Evolutionary conservation across 2,113 vertebrate species (phyloP), one percentile per base, ranked within the genome.

Genomic region (Pachycephala philippinensis): DNA sequence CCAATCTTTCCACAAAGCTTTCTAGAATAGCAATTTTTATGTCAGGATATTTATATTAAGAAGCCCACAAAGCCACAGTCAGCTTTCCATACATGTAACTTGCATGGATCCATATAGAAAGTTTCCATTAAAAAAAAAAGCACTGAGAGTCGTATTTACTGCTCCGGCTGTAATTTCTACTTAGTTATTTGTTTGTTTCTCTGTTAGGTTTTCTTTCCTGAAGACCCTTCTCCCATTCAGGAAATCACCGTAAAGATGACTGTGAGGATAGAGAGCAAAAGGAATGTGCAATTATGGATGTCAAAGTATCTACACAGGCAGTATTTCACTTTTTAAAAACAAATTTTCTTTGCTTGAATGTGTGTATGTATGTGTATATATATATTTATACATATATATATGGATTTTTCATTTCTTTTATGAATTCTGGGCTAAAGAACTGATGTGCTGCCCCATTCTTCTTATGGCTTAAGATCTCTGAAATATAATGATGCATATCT

Each of bases 11-110:
- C 70, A 71, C 64, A 92, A 94, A 88, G 54, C n/a, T 80, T 90
- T 84, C 81, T 79, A 95, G 87, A 95, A 93, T 23, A 90, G 88
- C 54, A 89, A 96, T 97, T 97, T 97, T 97, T 84, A 56, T 91
- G 87, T 95, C 92, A 94, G 88, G 47, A 68, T 95, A 94, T 96
- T 96, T 97, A 91, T 86, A 91, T 77, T 84, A 93, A 83, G 94
- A 84, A 94, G 60, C 53, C 93, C 90, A 35, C 81, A 94, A 94
- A 97, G 84, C 90, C 90, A 68, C 94, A 88, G 74, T 90, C 71
- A 91, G 1, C 91, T 97, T 97, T 96, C 95, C 76, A 56, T 79
- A 40, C 52, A 72, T 24, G 8, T 72, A 92, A 85, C 65, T 92
- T 87, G 21, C 63, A 87, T 69, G 37, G 56, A 69, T 85, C 52